These are phyloP conservation scores for Urocolius indicus DNA, from an alignment of 2,113 vertebrate genomes.

Conservation along the genomic window DNA sequence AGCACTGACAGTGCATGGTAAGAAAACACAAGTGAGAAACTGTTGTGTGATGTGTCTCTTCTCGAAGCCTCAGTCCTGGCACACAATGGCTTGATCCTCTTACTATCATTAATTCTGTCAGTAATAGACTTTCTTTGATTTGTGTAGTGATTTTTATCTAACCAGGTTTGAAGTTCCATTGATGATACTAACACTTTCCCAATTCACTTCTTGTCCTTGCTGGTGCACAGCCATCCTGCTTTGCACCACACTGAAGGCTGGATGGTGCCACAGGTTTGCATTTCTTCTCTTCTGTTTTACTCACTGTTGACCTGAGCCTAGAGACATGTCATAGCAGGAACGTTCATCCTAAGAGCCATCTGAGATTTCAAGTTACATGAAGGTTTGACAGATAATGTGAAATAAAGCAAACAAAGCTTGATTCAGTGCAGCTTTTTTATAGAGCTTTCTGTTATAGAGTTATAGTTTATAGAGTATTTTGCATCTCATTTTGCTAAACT, in stretches of 20 bases:
- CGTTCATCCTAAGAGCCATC: neutral
- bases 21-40: neutral
- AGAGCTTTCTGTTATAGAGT: too few relatives aligned
- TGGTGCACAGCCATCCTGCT: neutral
- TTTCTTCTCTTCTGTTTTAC: neutral
- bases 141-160: neutral
- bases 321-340: neutral
- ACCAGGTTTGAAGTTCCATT: neutral
- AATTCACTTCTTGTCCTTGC: neutral
- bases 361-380: neutral
- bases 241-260: neutral
- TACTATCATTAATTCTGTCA: neutral
- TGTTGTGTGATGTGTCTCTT: neutral
- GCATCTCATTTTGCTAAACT: neutral
- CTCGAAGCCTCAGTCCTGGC: neutral
- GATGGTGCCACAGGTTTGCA: neutral
- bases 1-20: constrained; percentile 83
- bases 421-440: neutral
- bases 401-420: neutral
- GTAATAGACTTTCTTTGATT: neutral
- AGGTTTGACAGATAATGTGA: neutral
- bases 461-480: too few relatives aligned
- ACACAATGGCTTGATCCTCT: neutral
- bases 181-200: neutral
- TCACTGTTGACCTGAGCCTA: neutral